Evolutionary conservation across 2,113 vertebrate species (phyloP).

Genomic region (Pristiophorus japonicus): DNA sequence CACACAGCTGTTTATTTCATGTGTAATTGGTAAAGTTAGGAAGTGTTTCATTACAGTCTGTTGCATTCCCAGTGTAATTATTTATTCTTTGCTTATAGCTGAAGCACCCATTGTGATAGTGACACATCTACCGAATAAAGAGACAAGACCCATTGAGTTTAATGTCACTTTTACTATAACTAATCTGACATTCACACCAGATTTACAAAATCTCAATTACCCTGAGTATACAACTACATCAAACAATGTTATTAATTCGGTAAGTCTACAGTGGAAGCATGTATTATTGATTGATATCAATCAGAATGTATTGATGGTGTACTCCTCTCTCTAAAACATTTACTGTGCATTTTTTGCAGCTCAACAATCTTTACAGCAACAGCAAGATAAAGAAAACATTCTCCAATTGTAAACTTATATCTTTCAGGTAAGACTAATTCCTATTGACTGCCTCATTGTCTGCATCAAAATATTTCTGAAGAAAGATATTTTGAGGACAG

Average conservation of each 20-base stretch:
- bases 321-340: background rate
- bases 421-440: background rate
- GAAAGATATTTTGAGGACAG: background rate
- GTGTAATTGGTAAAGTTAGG: background rate
- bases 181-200: background rate
- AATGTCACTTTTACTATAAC: conserved; percentile 12
- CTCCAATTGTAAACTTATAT: background rate
- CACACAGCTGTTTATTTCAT: background rate
- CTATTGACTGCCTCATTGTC: background rate
- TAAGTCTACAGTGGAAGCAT: background rate
- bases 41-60: background rate
- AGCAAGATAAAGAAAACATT: background rate
- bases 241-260: background rate
- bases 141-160: background rate
- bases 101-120: background rate
- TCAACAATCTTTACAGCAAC: background rate
- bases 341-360: background rate
- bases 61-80: background rate
- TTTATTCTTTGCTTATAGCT: background rate
- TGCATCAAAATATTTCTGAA: background rate
- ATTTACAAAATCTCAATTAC: background rate
- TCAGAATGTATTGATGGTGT: background rate
- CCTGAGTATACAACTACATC: background rate
- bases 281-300: background rate
- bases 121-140: background rate